Conservation (phyloP, 2,888 invertebrate species). For the Lepas anatifera region DNA sequence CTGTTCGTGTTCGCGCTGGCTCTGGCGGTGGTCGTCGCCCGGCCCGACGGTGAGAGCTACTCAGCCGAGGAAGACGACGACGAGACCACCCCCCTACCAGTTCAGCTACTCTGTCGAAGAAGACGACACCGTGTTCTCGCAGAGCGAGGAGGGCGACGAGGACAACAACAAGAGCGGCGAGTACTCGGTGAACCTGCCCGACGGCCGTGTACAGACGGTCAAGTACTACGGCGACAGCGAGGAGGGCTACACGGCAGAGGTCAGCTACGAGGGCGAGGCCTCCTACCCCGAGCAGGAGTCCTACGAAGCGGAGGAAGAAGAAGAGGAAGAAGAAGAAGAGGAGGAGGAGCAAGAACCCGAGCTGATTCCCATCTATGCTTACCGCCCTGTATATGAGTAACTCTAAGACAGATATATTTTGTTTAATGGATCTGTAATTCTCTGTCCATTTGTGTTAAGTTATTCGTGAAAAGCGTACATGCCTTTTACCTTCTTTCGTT, state of each 20-base stretch:
- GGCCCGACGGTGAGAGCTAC: no score
- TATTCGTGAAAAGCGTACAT: no score
- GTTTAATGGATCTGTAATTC: no score
- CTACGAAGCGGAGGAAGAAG: neutral
- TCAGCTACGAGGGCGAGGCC: conserved; percentile 4
- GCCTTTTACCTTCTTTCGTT: no score
- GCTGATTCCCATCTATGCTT: neutral
- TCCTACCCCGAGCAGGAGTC: neutral
- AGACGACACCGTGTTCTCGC: no score
- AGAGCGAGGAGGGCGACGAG: neutral
- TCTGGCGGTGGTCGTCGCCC: no score
- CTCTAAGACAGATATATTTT: neutral
- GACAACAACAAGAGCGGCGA: neutral
- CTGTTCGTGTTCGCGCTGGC: no score
- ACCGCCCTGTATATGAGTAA: neutral
- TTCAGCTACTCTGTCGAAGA: conserved; percentile 3
- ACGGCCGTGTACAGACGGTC: neutral
- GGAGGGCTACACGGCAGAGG: neutral
- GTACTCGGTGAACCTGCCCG: neutral
- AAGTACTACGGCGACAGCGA: neutral
- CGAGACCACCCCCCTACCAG: neutral
- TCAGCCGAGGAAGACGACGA: neutral
- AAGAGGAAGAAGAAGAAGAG: neutral
- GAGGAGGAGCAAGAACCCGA: neutral
- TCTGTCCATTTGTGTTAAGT: no score